Percentiles rank a stretch among this genome's conserved stretches.
These are phyloP conservation scores for Ochropleura leucogaster DNA, from an alignment of 2,888 invertebrate genomes.

Conservation along the genomic window DNA sequence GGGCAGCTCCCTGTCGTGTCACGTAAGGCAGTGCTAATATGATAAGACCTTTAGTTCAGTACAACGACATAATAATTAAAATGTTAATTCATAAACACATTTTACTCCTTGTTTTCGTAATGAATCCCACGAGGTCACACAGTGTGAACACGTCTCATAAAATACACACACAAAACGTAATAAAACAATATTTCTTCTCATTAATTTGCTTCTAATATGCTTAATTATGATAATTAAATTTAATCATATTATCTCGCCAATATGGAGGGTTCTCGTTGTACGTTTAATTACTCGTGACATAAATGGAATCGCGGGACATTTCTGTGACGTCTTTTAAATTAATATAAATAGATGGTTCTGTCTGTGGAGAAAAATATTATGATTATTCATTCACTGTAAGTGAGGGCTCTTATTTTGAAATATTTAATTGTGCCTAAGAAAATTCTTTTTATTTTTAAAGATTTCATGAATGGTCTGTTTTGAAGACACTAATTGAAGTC, in stretches of 20 bases:
- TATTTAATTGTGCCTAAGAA: conserved; percentile 1
- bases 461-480: background rate
- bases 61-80: conserved; percentile 39
- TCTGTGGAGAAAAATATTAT: conserved; percentile 12
- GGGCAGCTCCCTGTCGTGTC: conserved; percentile 1
- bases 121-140: conserved; percentile 31
- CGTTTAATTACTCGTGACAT: conserved; percentile 66
- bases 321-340: conserved; percentile 36
- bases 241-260: conserved; percentile 70
- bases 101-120: conserved; percentile 41
- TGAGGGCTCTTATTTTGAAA: background rate
- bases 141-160: conserved; percentile 29
- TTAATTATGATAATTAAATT: conserved; percentile 74
- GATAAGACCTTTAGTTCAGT: conserved; percentile 26
- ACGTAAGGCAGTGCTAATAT: conserved; percentile 23
- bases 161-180: conserved; percentile 33
- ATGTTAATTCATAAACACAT: conserved; percentile 49
- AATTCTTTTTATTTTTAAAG: background rate
- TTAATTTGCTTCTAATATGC: conserved; percentile 61
- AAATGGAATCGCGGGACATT: conserved; percentile 49
- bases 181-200: conserved; percentile 59
- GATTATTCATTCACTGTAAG: conserved; percentile 26
- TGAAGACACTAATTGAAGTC: background rate
- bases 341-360: conserved; percentile 49
- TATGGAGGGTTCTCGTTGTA: conserved; percentile 65